A percentile compares a stretch with the other conserved stretches of the same genome.
Evolutionary conservation across 2,113 vertebrate genomes (phyloP).

Genomic region (Hypocryptadius cinnamomeus): DNA sequence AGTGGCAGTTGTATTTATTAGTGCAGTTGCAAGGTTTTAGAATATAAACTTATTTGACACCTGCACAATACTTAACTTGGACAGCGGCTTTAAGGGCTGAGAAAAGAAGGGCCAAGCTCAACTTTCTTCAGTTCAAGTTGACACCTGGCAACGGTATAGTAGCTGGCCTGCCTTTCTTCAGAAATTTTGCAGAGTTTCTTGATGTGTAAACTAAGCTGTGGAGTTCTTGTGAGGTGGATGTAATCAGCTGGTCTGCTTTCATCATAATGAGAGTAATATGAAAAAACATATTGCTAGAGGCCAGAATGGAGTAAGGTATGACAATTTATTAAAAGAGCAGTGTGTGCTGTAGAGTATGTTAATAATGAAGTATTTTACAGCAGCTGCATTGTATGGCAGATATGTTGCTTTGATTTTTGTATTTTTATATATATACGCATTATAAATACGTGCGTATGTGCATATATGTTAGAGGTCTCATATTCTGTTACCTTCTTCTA

Average conservation of each 20-base stretch:
- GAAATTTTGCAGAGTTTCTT: neutral
- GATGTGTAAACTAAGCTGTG: neutral
- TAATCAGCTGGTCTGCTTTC: neutral
- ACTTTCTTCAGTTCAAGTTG: neutral
- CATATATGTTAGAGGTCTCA: neutral
- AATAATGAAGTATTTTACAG: neutral
- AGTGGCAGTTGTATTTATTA: neutral
- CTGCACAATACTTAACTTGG: neutral
- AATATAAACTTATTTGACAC: neutral
- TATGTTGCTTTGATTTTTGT: neutral
- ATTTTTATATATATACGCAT: neutral
- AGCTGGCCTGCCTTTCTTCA: neutral
- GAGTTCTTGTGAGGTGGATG: neutral
- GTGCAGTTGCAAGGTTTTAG: neutral
- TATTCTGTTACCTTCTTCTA: neutral
- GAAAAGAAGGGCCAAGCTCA: neutral
- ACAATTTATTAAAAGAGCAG: neutral
- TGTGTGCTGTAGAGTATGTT: neutral
- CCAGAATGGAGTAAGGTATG: neutral
- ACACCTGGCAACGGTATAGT: neutral
- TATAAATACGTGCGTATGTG: rapidly evolving
- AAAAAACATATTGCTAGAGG: neutral
- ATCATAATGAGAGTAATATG: neutral
- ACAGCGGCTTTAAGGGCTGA: neutral
- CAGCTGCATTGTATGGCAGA: neutral